Conservation (phyloP, 2,797 vertebrate species). For the Simalia tracyae region DNA sequence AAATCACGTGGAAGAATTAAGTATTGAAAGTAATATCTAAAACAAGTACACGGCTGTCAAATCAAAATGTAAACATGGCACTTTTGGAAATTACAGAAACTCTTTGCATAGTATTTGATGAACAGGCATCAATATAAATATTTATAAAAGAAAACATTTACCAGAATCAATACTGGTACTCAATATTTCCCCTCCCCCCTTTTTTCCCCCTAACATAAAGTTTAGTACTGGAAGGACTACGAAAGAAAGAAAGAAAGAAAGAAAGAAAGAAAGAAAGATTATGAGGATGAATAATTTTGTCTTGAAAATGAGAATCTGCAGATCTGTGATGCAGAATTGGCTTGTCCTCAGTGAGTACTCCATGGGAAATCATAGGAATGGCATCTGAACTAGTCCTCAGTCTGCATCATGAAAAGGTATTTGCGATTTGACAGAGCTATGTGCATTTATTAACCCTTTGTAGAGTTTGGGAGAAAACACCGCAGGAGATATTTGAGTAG, state of each 20-base stretch:
- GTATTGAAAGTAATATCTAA: background rate
- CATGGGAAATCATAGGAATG: background rate
- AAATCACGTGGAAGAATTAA: background rate
- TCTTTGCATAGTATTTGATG: background rate
- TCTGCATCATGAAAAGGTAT: background rate
- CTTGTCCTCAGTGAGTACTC: background rate
- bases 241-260: background rate
- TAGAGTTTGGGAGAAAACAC: background rate
- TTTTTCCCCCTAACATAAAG: background rate
- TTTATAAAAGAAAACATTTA: background rate
- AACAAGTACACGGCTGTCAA: background rate
- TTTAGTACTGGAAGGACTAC: background rate
- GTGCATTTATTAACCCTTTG: background rate
- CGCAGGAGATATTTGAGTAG: background rate
- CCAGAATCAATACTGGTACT: background rate
- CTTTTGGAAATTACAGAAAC: background rate
- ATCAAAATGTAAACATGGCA: background rate
- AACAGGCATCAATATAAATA: background rate
- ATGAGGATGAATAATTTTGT: background rate
- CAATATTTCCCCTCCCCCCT: background rate
- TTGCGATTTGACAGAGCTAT: background rate
- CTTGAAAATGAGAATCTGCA: no score
- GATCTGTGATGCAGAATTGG: background rate
- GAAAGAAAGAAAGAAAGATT: background rate
- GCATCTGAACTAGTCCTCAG: background rate